Evolutionary conservation across 2,797 vertebrate genomes (phyloP).

Genomic region (Buphagus erythrorhynchus): DNA sequence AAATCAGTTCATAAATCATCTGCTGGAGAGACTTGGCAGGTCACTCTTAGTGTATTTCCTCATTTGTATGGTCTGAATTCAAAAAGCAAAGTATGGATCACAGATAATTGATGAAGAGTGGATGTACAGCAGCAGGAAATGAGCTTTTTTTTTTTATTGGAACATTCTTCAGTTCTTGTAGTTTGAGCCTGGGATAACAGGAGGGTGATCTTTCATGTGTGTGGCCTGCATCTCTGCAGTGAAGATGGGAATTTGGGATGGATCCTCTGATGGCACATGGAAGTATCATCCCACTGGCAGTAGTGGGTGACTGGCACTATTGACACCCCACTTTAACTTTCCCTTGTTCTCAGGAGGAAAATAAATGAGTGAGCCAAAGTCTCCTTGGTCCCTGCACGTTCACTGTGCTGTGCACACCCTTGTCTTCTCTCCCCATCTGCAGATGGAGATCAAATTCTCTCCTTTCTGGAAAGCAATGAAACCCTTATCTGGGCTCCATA

Average conservation of each 20-base stretch:
- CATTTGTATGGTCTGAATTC: constrained; percentile 52
- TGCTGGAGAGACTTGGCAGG: constrained; percentile 58
- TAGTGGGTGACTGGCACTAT: background rate
- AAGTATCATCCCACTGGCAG: background rate
- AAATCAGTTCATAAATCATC: constrained; percentile 71
- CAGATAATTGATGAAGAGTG: constrained; percentile 57
- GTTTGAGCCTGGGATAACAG: background rate
- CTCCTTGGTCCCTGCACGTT: background rate
- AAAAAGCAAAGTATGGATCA: constrained; percentile 55
- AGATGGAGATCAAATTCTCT: background rate
- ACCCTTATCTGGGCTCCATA: background rate
- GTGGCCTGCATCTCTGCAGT: background rate
- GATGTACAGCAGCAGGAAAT: constrained; percentile 21
- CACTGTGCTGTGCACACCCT: fast-evolving
- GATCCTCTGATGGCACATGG: background rate
- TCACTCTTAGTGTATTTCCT: constrained; percentile 51
- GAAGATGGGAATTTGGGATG: background rate
- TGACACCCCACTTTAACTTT: background rate
- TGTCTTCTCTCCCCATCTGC: background rate
- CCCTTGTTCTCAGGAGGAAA: background rate
- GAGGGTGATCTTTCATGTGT: background rate
- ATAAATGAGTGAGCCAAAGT: background rate
- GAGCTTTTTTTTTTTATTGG: background rate
- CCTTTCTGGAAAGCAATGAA: background rate
- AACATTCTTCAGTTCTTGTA: background rate